phyloP scores from a whole-genome alignment of 2,888 invertebrate genomes.

The Loripinus fragilis region DNA sequence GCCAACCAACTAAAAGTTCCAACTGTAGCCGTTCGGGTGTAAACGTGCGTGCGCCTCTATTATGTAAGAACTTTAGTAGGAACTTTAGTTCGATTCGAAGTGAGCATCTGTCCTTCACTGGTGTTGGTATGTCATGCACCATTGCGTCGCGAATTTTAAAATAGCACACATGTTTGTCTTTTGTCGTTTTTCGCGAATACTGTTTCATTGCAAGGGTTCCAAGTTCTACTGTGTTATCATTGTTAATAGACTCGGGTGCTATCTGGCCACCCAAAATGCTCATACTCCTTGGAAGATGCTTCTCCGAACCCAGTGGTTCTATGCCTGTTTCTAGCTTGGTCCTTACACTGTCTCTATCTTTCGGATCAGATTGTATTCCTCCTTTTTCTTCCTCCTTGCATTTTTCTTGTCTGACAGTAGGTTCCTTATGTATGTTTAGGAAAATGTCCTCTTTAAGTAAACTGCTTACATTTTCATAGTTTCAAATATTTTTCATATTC shows the following conservation, averaged over 20 bases:
- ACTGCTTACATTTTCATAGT: no score
- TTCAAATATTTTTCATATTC: no score
- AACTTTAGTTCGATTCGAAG: no score
- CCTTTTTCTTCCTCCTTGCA: constrained; percentile 33
- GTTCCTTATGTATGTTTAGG: constrained; percentile 17
- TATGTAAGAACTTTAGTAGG: no score
- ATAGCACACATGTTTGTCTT: no score
- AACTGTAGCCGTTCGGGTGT: no score
- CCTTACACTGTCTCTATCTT: constrained; percentile 32
- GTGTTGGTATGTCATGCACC: no score
- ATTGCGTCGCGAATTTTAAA: no score
- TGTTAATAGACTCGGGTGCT: constrained; percentile 1
- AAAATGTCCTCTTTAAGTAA: constrained; percentile 35
- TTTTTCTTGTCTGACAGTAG: not conserved
- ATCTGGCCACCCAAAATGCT: constrained; percentile 33
- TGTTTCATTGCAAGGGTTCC: not conserved
- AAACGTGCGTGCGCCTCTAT: no score
- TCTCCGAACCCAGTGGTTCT: constrained; percentile 11
- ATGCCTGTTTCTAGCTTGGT: constrained; percentile 30
- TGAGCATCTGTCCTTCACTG: no score
- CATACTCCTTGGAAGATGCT: constrained; percentile 10
- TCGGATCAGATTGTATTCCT: constrained; percentile 13
- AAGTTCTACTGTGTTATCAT: not conserved
- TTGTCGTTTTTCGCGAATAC: not conserved
- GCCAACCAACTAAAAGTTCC: no score